Evolutionary conservation across 2,113 vertebrate species (phyloP), one percentile per base, ranked within the genome.

Genomic region (Microtus montanus): DNA sequence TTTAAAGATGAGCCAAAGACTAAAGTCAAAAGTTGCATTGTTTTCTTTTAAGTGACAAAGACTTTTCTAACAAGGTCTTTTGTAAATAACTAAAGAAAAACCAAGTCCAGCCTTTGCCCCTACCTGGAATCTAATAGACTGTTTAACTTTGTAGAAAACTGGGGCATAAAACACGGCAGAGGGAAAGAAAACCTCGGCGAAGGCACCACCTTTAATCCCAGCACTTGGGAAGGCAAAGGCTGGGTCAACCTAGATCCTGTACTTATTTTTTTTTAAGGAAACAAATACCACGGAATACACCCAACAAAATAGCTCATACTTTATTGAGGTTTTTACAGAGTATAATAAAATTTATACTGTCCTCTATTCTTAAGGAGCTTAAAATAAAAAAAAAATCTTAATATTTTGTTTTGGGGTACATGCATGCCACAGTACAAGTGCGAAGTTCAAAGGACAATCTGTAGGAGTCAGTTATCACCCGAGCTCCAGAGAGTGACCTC

Each of bases 51-150:
- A 66, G 35, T 87, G 33, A 19, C 74, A 83, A 24, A 75, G 52
- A 35, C 19, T 77, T 87, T 95, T 91, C 74, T 33, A 95, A 77
- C 4, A 83, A 79, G 22, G 35, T 54, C 78, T 92, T 94, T 75
- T 86, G 7, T 92, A 94, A 95, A n/a, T 58, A 93, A 87, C 0
- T 85, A n/a, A 84, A 94, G 78, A 89, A 70, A 91, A 91, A 74
- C 70, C 26, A 86, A 4, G 49, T 14, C 85, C 3, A 83, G 73
- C n/a, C 19, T 79, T 92, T 78, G 70, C 58, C n/a, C 74, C 28
- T 66, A 44, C 61, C n/a, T 94, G 22, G 15, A 89, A 91, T 82
- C 47, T 79, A 90, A 92, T 3, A 90, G 41, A 58, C 74, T 52
- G 85, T 91, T 75, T 41, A 38, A 61, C 20, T 89, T 87, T 87